These are phyloP conservation scores for Dasyornis broadbenti DNA, from an alignment of 2,113 vertebrate species.

Conservation along the genomic window DNA sequence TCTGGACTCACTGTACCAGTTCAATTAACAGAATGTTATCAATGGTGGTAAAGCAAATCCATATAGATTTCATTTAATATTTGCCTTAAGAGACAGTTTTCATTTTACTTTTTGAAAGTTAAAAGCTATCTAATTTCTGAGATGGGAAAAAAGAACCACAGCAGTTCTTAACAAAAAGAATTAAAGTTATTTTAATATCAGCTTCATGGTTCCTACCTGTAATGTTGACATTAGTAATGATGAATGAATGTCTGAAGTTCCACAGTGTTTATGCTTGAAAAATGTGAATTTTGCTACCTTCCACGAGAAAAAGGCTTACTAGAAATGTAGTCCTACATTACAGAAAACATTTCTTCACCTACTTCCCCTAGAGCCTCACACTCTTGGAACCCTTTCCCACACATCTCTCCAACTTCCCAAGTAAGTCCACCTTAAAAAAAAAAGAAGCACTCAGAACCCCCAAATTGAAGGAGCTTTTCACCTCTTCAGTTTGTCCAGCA, in stretches of 20 bases:
- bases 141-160: rapidly evolving
- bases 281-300: background rate
- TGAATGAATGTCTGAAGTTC: background rate
- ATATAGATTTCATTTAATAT: background rate
- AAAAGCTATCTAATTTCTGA: background rate
- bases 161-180: background rate
- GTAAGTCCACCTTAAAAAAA: too few species aligned
- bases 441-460: background rate
- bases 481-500: background rate
- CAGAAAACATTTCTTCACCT: background rate
- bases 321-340: background rate
- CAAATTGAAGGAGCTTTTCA: rapidly evolving
- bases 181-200: background rate
- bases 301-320: rapidly evolving
- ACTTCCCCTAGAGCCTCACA: background rate
- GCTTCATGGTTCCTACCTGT: background rate
- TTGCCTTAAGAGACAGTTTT: background rate
- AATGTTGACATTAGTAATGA: background rate
- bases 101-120: background rate
- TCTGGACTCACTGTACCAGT: rapidly evolving
- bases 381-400: background rate
- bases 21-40: background rate
- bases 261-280: background rate
- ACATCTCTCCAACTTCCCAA: too few species aligned
- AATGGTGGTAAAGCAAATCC: background rate